Base-by-base conservation (phyloP, 2,888 invertebrate species). In the Eilema caniola region DNA sequence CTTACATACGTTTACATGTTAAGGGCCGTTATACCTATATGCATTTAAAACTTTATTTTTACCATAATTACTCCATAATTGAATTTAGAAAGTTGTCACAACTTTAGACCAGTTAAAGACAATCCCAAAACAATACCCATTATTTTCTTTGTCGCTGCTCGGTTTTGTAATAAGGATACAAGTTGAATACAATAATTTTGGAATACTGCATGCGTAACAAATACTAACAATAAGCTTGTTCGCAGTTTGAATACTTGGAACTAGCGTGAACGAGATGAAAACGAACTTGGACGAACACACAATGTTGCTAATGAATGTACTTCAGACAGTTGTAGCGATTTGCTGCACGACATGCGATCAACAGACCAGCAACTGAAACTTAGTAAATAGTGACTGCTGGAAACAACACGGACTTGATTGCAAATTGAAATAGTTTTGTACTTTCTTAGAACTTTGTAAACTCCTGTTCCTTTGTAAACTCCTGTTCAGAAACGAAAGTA, bases 261-360 rank as follows among this genome's bases (percentile, higher is more conserved):
- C 67, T 16, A 68, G 47, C 16, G 71, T 24, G 64, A 69, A 67
- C 67, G 24, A 56, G 53, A 62, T 72, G 53, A 69, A 63, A 69
- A 68, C 20, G 25, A 73, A 78, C 59, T 79, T 66, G 25, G 47
- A 56, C 63, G 64, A 33, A 64, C 70, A 68, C 65, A 82, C 80
- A 76, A 76, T 70, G 72, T 62, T 53, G 28, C 67, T 67, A 74
- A 72, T 77, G 70, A 77, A 70, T 74, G 64, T 71, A 47, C 75
- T 77, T 66, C 59, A 56, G 62, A 31, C 68, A 75, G 37, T 71
- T 68, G 62, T 59, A 41, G 33, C 64, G 25, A 63, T 41, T 59
- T 62, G 28, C 66, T 70, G 66, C 57, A 76, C 80, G 80, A 82
- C 74, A 71, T 69, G 68, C 76, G 61, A 76, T 76, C 78, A 69